A percentile compares a stretch with the other conserved stretches of the same genome.
These are phyloP conservation scores for Papilio demoleus DNA, from an alignment of 2,888 invertebrate genomes.

Conservation along the genomic window DNA sequence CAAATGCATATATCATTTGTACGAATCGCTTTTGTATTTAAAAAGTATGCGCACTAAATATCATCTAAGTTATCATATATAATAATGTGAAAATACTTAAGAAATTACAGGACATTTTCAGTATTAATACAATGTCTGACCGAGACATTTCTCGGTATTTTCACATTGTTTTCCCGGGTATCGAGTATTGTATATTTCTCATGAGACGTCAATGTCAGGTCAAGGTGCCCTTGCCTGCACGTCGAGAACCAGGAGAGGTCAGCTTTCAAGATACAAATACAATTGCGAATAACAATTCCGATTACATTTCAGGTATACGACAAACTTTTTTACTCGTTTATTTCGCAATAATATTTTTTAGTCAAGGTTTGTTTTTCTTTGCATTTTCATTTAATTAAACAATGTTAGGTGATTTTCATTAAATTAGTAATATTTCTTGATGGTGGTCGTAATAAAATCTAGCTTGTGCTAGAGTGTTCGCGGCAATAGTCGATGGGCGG, in stretches of 20 bases:
- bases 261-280: conserved; percentile 4
- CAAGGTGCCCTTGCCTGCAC: conserved; percentile 32
- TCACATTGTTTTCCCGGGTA: not conserved
- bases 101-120: not conserved
- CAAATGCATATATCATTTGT: too few species aligned
- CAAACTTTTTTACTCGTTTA: not conserved
- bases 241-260: conserved; percentile 24
- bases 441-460: too few species aligned
- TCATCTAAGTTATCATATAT: too few species aligned
- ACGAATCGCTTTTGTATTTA: too few species aligned
- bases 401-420: too few species aligned
- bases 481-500: too few species aligned
- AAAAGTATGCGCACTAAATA: too few species aligned
- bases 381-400: too few species aligned
- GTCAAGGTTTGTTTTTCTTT: too few species aligned
- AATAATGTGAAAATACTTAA: not conserved
- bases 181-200: not conserved
- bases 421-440: too few species aligned
- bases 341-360: not conserved
- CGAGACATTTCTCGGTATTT: not conserved
- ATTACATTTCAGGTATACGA: conserved; percentile 1
- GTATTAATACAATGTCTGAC: not conserved
- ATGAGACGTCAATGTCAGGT: not conserved
- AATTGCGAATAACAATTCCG: not conserved
- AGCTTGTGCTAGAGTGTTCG: too few species aligned